Conservation (phyloP, 2,113 vertebrate species). For the Erpornis zantholeuca region DNA sequence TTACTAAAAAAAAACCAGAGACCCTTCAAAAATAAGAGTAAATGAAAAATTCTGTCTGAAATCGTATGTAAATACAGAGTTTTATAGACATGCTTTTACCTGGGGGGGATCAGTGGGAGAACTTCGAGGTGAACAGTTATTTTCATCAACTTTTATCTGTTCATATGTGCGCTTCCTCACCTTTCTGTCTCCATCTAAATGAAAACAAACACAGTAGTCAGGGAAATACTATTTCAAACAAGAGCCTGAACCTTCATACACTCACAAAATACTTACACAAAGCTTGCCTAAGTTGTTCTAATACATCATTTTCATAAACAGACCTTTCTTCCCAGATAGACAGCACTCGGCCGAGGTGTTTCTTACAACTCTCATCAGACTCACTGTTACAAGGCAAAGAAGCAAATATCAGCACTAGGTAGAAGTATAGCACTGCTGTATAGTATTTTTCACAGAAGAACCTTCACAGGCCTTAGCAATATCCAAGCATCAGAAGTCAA, state of each 20-base stretch:
- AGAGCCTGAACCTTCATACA: background rate
- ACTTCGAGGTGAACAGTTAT: conserved; percentile 83
- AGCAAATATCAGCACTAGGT: background rate
- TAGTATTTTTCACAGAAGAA: background rate
- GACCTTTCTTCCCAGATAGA: conserved; percentile 99
- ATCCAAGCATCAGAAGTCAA: background rate
- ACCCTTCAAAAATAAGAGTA: background rate
- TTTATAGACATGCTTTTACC: conserved; percentile 70
- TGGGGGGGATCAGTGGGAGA: conserved; percentile 92
- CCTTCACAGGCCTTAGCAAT: background rate
- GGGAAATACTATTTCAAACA: background rate
- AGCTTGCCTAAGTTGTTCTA: conserved; percentile 92
- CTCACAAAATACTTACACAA: conserved; percentile 82
- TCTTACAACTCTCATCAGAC: conserved; percentile 94
- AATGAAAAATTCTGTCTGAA: background rate
- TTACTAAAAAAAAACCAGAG: background rate
- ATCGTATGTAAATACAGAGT: background rate
- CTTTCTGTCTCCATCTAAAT: conserved; percentile 84
- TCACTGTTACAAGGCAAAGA: conserved; percentile 75
- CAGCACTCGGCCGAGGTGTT: conserved; percentile 91
- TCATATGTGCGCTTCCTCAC: conserved; percentile 90
- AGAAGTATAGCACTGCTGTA: background rate
- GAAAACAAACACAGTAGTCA: conserved; percentile 21
- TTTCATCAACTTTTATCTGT: conserved; percentile 87
- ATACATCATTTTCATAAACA: conserved; percentile 93